These are phyloP conservation scores for Calephelis perditalis DNA, from an alignment of 2,888 invertebrate species.

Conservation along the genomic window DNA sequence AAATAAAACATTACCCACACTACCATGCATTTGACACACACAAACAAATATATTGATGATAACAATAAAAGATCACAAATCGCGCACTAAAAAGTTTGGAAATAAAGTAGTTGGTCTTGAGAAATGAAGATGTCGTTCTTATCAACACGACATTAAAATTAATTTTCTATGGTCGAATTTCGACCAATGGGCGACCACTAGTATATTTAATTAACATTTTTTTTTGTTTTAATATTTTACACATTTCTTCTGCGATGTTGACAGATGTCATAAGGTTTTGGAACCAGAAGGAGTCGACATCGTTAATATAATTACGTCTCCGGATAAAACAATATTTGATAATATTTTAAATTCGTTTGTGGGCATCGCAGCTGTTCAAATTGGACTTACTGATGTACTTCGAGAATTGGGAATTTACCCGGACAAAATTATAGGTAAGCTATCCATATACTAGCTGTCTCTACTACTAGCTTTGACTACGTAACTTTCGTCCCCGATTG, in stretches of 20 bases:
- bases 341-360: slow-evolving; percentile 84
- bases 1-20: too few species aligned
- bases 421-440: slow-evolving; percentile 22
- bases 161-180: not conserved
- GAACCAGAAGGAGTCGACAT: slow-evolving; percentile 14
- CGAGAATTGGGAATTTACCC: slow-evolving; percentile 19
- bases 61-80: too few species aligned
- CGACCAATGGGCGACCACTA: not conserved
- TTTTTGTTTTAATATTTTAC: slow-evolving; percentile 54
- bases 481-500: too few species aligned
- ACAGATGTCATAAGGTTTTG: slow-evolving; percentile 30
- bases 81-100: too few species aligned
- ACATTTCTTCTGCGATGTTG: slow-evolving; percentile 22
- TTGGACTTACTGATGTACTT: slow-evolving; percentile 22
- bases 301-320: slow-evolving; percentile 15
- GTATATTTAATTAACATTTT: not conserved
- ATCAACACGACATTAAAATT: too few species aligned
- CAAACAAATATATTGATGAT: too few species aligned
- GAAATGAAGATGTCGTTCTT: too few species aligned
- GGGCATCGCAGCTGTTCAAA: slow-evolving; percentile 76
- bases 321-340: slow-evolving; percentile 70
- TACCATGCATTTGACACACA: too few species aligned
- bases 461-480: too few species aligned
- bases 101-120: too few species aligned
- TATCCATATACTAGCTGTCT: not conserved